phyloP scores from a whole-genome alignment of 2,797 vertebrate species.

The Anolis apletophallus region DNA sequence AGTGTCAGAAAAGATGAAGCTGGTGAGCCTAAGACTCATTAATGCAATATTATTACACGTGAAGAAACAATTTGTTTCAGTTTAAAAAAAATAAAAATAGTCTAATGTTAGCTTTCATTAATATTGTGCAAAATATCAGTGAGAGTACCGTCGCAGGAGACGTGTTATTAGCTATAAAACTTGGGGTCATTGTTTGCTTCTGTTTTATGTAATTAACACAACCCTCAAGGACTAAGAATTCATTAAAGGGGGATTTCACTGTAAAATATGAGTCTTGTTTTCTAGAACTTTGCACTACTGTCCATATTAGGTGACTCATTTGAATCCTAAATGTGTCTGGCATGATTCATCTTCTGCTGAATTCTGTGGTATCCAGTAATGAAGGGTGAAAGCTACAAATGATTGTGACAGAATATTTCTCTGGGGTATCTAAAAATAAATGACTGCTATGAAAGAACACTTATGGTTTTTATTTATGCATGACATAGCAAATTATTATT shows the following conservation, averaged over 20 bases:
- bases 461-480: constrained; percentile 23
- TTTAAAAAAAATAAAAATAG: background rate
- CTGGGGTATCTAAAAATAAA: background rate
- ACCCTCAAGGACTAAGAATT: background rate
- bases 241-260: background rate
- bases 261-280: background rate
- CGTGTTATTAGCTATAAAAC: background rate
- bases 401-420: background rate
- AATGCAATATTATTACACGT: too few species aligned
- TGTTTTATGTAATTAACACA: background rate
- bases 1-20: background rate
- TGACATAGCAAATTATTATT: constrained; percentile 24
- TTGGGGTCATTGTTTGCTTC: background rate
- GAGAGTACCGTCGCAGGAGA: background rate
- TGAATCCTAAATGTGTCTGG: background rate
- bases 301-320: background rate
- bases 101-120: background rate
- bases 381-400: background rate
- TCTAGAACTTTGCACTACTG: background rate
- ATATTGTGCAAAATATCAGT: background rate
- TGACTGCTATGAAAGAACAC: constrained; percentile 5
- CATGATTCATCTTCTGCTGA: background rate
- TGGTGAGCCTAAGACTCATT: background rate
- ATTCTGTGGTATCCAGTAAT: constrained; percentile 23
- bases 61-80: too few species aligned